Base-by-base conservation (phyloP, 1,140 invertebrate species). In the Scaptodrosophila lebanonensis region DNA sequence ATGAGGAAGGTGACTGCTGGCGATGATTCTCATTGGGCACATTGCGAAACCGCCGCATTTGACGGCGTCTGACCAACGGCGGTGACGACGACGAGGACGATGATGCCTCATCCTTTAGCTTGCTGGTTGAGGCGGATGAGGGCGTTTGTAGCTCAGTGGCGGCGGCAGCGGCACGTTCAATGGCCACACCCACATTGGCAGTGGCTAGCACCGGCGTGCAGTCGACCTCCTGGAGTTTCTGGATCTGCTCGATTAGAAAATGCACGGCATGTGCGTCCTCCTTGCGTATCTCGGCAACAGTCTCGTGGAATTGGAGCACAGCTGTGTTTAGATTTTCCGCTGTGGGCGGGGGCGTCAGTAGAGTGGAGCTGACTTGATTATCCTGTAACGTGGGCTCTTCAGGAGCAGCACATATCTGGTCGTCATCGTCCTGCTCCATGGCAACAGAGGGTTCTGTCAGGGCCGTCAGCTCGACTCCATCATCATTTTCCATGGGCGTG, bases 11-110 rank as follows among this genome's bases (percentile, higher is more conserved):
- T n/a, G n/a, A n/a, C n/a, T n/a, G n/a, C n/a, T n/a, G n/a, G n/a
- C 68, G 67, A 9, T 79, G 76, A 56, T 84, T 84, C 50, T 84
- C 82, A n/a, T 84, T 84, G 35, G 82, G 82, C 7, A 84, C 76
- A 38, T 84, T 84, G n/a, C 66, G 70, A 51, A 72, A 83, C 2
- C 71, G 63, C 17, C 76, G 76, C 66, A 83, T 61, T 7, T 70
- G 70, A 0, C 66, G 70, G 6, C 47, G 0, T 40, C 44, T 3
- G 38, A 1, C 12, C 16, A 15, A 17, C 11, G n/a, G 8, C 8
- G 18, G 43, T 27, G 40, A 27, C 32, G 13, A 13, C 27, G 22
- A 22, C n/a, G n/a, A n/a, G n/a, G n/a, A n/a, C n/a, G 12, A 5
- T 5, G 40, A 1, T 1, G 4, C 22, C 13, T n/a, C n/a, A n/a